A percentile compares a stretch with the other conserved stretches of the same genome.
phyloP scores from a whole-genome alignment of 1,140 invertebrate genomes.

The Zaprionus kolodkinae region DNA sequence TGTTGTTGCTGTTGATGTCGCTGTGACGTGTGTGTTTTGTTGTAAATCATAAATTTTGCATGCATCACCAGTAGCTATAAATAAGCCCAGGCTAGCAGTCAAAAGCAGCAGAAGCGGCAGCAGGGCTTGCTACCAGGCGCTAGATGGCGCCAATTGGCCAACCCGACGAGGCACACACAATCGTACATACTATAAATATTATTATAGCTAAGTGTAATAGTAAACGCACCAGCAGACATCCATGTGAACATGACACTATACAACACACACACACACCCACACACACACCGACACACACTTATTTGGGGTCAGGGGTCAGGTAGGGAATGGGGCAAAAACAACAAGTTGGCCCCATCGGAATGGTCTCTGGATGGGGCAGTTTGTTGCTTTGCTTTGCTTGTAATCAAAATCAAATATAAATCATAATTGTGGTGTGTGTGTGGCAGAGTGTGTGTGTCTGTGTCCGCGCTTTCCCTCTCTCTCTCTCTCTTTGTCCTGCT shows the following conservation, averaged over 20 bases:
- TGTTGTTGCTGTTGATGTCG: constrained; percentile 36
- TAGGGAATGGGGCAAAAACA: constrained; percentile 14
- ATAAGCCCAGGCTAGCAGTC: constrained; percentile 51
- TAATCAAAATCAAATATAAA: constrained; percentile 81
- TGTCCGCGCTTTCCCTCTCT: constrained; percentile 50
- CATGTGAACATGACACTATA: constrained; percentile 7
- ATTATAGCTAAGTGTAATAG: constrained; percentile 75
- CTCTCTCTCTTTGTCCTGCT: constrained; percentile 38
- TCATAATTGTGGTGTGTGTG: constrained; percentile 66
- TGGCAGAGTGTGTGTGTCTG: constrained; percentile 32
- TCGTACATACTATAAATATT: constrained; percentile 55
- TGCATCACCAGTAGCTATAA: constrained; percentile 72
- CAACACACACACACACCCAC: constrained; percentile 35
- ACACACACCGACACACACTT: constrained; percentile 23
- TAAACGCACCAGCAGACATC: constrained; percentile 57
- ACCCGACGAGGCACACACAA: constrained; percentile 39
- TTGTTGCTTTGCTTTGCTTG: constrained; percentile 75
- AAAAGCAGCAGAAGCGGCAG: neutral
- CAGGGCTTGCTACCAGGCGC: neutral
- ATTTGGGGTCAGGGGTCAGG: neutral
- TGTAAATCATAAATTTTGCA: constrained; percentile 81
- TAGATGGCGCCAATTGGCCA: constrained; percentile 49
- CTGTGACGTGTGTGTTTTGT: constrained; percentile 59
- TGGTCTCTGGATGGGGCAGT: constrained; percentile 27
- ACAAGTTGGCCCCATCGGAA: constrained; percentile 37